Base-by-base conservation (phyloP, 2,888 invertebrate species). In the Prosopocoilus inquinatus region DNA sequence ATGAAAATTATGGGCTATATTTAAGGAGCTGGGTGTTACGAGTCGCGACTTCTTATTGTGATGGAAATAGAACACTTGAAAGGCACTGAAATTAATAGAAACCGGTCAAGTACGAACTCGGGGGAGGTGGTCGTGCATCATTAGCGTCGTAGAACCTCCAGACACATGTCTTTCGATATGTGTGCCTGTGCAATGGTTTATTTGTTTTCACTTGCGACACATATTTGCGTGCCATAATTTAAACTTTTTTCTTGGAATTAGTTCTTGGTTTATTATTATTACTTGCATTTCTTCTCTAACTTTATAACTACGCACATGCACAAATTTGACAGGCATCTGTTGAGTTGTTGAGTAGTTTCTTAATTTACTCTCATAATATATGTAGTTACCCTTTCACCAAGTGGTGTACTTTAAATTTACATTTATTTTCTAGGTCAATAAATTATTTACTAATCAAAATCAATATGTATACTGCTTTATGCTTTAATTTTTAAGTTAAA, bases 1-100 rank as follows among this genome's bases (percentile, higher is more conserved):
- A 66, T 66, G 66, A 63, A 67, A 69, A 68, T 67, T 67, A 64
- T 61, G 57, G 62, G 60, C 58, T 64, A 64, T 65, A 67, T 66
- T 64, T 66, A 63, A 67, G 59, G 64, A 53, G 53, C 12, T 55
- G 63, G 67, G 65, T 54, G 64, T 62, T 54, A 53, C 57, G 55
- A 57, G 56, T 58, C 50, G 55, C 60, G 59, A 59, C 57, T 58
- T 59, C 50, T 46, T 55, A 61, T 61, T 63, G 60, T 60, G 62
- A 55, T 57, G 53, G 51, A 63, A 62, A 64, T 60, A 63, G 63
- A 61, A 60, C 56, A 49, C 53, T 48, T 54, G 59, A 51, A 55
- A 58, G 57, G 56, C 49, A 47, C 53, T 57, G 53, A 53, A 57
- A 53, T 57, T 57, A 57, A 57, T 53, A 47, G 44, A 34, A 41